Conservation (phyloP, 53 echinoderm and acorn worm species). For the Luidia sarsii region DNA sequence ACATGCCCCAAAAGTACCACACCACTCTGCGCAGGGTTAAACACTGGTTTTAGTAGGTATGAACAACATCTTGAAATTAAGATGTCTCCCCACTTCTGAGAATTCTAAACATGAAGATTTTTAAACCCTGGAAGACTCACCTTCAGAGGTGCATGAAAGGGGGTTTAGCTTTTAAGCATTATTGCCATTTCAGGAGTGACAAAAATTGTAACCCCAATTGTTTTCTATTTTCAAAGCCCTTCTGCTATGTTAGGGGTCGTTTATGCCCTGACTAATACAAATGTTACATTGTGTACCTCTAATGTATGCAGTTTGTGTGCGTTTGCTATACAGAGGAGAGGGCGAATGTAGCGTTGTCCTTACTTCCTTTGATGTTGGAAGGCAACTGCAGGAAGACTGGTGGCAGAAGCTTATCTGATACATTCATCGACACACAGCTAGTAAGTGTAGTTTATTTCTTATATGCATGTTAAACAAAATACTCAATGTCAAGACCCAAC, state of each 20-base stretch:
- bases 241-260: neutral
- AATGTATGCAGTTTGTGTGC: no score
- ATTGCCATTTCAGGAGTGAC: neutral
- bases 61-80: neutral
- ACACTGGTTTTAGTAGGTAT: neutral
- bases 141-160: neutral
- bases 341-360: no score
- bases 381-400: no score
- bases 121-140: neutral
- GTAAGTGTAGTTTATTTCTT: no score
- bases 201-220: neutral
- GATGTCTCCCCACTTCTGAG: neutral
- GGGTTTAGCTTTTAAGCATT: neutral
- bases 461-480: no score
- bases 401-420: no score
- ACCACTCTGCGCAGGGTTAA: neutral
- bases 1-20: no score
- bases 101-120: conserved; percentile 2
- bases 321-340: no score
- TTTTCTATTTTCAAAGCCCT: neutral
- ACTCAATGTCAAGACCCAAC: no score
- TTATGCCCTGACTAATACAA: neutral
- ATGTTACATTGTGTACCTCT: no score
- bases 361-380: no score
- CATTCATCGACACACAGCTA: no score